Evolutionary conservation across 92 coral and sea anemone species (phyloP).

Genomic region (Palythoa grandiflora): DNA sequence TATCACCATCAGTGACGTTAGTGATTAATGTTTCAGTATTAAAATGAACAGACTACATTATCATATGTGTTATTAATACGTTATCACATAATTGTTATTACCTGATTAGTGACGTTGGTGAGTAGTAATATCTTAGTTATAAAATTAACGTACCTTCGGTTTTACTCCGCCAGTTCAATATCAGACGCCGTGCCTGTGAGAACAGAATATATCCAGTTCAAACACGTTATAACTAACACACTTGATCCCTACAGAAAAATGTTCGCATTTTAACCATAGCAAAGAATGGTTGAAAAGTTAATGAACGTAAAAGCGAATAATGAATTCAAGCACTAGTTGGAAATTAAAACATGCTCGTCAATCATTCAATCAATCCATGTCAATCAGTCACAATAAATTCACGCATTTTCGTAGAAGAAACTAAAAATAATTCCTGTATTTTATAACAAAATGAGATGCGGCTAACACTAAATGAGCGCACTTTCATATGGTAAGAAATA

Average conservation of each 20-base stretch:
- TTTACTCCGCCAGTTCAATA: slow-evolving; percentile 78
- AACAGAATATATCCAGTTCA: not conserved
- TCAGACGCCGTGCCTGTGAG: slow-evolving; percentile 79
- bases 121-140: not conserved
- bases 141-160: slow-evolving; percentile 79
- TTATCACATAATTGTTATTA: not conserved
- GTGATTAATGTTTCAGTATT: too few species aligned
- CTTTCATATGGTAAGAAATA: too few species aligned
- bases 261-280: not conserved
- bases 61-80: not conserved
- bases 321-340: too few species aligned
- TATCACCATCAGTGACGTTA: too few species aligned
- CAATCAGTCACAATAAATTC: not conserved
- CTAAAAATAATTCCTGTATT: not conserved
- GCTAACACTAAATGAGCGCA: too few species aligned
- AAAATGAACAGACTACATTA: too few species aligned
- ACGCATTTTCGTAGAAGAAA: not conserved
- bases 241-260: not conserved
- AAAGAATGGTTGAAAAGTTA: not conserved
- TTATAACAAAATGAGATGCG: too few species aligned
- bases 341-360: too few species aligned
- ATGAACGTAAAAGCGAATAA: not conserved
- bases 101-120: not conserved
- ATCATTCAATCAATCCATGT: too few species aligned
- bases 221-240: not conserved